Evolutionary conservation across 2,888 invertebrate species (phyloP), one percentile per base, ranked within the genome.

Genomic region (Lamproptera curius): DNA sequence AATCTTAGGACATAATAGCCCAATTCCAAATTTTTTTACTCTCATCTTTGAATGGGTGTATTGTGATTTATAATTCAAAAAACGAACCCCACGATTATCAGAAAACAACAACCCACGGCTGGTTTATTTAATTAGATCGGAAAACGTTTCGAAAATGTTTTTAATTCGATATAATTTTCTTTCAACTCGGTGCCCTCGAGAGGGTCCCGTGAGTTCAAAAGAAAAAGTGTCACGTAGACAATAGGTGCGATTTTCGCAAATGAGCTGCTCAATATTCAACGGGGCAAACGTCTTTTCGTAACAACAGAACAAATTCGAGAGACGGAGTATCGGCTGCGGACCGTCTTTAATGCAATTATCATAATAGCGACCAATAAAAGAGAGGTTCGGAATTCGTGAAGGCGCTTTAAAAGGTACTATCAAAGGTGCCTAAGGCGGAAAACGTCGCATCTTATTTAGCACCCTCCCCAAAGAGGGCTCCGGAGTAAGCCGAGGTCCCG

Each of bases 321-420:
- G 82, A 84, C 82, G 79, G 72, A 85, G 79, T 79, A 84, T 84
- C 80, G 83, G 73, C 76, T 70, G 67, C 76, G 76, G 72, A 69
- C 79, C 70, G 70, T 68, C 81, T 79, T 78, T 84, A 85, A 86
- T 76, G 78, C 78, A 85, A 87, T 86, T 86, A 85, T 82, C 83
- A 84, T 85, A 86, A 87, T 86, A 81, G 76, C 76, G 76, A 78
- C 82, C 84, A 84, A 85, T 86, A 85, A 85, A 86, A 83, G 83
- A 75, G 80, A 81, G 76, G 77, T 82, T 77, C 77, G 65, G 73
- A 79, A 81, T 82, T 84, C 81, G 80, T 80, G 81, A 82, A 81
- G 70, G 73, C 77, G 84, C 80, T 84, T 82, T 83, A 80, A 81
- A 83, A 82, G 82, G 79, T 82, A 80, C 79, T 79, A 82, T 83